These are phyloP conservation scores for Thomomys bottae DNA, from an alignment of 2,113 vertebrate genomes.

Conservation along the genomic window DNA sequence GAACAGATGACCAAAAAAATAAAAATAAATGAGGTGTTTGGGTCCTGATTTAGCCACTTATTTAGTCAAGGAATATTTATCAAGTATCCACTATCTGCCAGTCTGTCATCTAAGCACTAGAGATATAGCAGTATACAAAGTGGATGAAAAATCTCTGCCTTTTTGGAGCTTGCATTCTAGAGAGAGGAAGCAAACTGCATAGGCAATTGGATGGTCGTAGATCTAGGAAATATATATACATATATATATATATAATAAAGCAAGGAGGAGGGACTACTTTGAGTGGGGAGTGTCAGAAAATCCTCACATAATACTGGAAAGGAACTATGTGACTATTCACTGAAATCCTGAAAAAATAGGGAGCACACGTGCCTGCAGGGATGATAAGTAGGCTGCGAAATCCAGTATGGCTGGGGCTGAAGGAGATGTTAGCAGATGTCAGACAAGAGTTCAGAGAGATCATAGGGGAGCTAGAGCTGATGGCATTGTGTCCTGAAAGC, in stretches of 20 bases:
- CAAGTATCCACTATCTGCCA: background rate
- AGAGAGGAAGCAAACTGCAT: background rate
- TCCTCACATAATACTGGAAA: background rate
- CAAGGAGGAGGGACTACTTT: background rate
- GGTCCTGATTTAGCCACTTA: background rate
- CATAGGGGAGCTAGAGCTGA: too few species aligned
- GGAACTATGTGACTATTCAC: background rate
- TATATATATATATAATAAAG: background rate
- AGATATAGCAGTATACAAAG: slow-evolving; percentile 15
- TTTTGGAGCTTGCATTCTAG: slow-evolving; percentile 11
- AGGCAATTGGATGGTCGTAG: background rate
- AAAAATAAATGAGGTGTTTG: background rate
- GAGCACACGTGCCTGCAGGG: background rate
- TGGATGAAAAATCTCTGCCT: slow-evolving; percentile 1
- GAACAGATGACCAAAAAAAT: slow-evolving; percentile 6
- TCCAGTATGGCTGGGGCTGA: background rate
- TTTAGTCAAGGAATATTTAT: slow-evolving; percentile 42
- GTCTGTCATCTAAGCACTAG: background rate
- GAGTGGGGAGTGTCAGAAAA: background rate
- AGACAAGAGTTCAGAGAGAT: background rate
- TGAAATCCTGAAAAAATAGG: background rate
- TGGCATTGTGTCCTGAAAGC: background rate
- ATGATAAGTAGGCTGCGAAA: background rate
- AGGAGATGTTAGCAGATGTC: background rate
- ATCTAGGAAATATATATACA: background rate